Evolutionary conservation across 1,140 invertebrate genomes (phyloP), one percentile per base, ranked within the genome.

Genomic region (Drosophila orosa): DNA sequence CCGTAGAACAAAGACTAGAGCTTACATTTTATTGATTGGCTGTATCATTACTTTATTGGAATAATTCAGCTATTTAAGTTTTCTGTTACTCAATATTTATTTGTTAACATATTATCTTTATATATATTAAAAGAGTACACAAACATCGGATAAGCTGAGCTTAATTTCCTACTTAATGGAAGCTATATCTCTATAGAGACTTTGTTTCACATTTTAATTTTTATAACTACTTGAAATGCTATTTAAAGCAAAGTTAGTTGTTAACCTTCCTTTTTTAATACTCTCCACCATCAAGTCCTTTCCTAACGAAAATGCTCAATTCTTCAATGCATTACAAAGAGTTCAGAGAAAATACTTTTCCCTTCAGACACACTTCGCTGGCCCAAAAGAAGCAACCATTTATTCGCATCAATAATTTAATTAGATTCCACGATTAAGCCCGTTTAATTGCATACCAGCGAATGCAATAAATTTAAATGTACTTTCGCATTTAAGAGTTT

Each of bases 391-490:
- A 31, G 15, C 25, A n/a, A 35, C 58, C 72, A 66, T 44, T 71
- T 39, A 80, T 58, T 72, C 59, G 52, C 44, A 44, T 74, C 73
- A 78, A 78, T 82, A 57, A 67, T 77, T 48, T 31, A 73, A 62
- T 65, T 65, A 71, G 57, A 65, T 19, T 59, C 69, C 40, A 40
- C 72, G 61, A 77, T 73, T 77, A 62, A 81, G 62, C 44, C 40
- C 63, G 33, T 77, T 81, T 73, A 77, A 81, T 81, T 75, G 58
- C 52, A 56, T 58, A 35, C 47, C 29, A 22, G 29, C 10, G 10
- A 52, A 27, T 47, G 12, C 52, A 58, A 71, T 42, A 66, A 58
- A 55, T 44, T 52, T 17, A 19, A 52, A 50, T 55, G 15, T 15
- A 31, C 27, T 54, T 66, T 17, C 17, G 7, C 19, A 10, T 54